Percentiles rank a stretch among this genome's conserved stretches.
Evolutionary conservation across 2,888 invertebrate genomes (phyloP).

Genomic region (Priapulus caudatus): DNA sequence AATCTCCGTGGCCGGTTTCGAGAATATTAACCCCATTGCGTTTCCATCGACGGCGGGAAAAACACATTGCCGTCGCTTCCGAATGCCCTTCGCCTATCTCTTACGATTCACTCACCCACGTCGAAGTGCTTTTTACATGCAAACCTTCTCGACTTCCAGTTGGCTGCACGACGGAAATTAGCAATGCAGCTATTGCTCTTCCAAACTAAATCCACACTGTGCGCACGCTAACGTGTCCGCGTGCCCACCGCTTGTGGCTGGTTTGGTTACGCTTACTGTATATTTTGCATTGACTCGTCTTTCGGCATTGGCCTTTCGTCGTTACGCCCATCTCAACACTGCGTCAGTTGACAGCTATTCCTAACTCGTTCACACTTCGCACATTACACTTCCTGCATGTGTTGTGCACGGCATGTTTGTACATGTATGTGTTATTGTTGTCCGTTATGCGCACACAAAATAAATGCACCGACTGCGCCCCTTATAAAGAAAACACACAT

Average conservation of each 20-base stretch:
- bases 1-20: constrained; percentile 18
- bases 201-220: constrained; percentile 52
- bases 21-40: constrained; percentile 38
- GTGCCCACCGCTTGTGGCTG: constrained; percentile 51
- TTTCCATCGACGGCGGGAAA: constrained; percentile 26
- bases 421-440: too few species aligned
- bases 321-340: too few species aligned
- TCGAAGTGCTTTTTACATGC: constrained; percentile 47
- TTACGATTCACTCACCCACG: constrained; percentile 38
- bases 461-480: too few species aligned
- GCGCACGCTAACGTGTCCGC: constrained; percentile 43
- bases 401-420: too few species aligned
- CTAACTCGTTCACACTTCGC: too few species aligned
- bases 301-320: too few species aligned
- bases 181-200: constrained; percentile 58
- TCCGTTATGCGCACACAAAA: too few species aligned
- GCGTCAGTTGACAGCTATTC: too few species aligned
- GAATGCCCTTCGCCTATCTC: constrained; percentile 25
- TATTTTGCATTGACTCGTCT: too few species aligned
- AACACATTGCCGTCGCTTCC: constrained; percentile 11
- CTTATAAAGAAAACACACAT: too few species aligned
- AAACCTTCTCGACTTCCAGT: constrained; percentile 46
- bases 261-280: constrained; percentile 42
- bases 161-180: constrained; percentile 44
- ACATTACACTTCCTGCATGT: too few species aligned